A percentile compares a stretch with the other conserved stretches of the same genome.
phyloP scores from a whole-genome alignment of 2,888 invertebrate species.

The Therioaphis trifolii region DNA sequence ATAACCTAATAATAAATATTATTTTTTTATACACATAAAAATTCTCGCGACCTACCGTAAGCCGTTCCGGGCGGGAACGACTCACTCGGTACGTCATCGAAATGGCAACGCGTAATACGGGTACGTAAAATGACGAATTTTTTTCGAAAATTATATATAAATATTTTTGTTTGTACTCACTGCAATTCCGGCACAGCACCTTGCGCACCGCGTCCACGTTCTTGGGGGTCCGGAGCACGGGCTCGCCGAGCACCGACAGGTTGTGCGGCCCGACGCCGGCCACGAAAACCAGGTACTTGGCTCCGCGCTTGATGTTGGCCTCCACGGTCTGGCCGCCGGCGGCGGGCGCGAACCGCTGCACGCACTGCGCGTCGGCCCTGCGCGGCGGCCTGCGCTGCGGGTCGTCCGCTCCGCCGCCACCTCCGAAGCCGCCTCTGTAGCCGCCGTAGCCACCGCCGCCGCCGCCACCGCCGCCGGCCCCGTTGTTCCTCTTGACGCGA shows the following conservation, averaged over 20 bases:
- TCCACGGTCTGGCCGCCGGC: constrained; percentile 70
- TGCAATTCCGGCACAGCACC: constrained; percentile 67
- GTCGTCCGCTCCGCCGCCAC: too few relatives aligned
- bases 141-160: too few relatives aligned
- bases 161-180: too few relatives aligned
- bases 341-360: constrained; percentile 66
- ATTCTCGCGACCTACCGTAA: too few relatives aligned
- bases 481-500: constrained; percentile 66
- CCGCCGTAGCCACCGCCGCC: too few relatives aligned
- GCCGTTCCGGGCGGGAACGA: too few relatives aligned
- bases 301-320: constrained; percentile 72
- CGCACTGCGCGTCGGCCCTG: constrained; percentile 64
- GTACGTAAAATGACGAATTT: too few relatives aligned
- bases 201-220: constrained; percentile 67
- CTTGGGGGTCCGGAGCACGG: constrained; percentile 69
- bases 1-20: too few relatives aligned
- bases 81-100: too few relatives aligned
- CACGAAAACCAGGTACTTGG: constrained; percentile 75
- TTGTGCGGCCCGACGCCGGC: constrained; percentile 73
- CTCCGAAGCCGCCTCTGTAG: too few relatives aligned
- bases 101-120: too few relatives aligned
- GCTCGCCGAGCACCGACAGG: constrained; percentile 73
- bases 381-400: constrained; percentile 55
- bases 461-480: constrained; percentile 63
- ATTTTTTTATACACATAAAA: too few relatives aligned